Conservation (phyloP, 2,797 vertebrate species). For the Cheirogaleus major region DNA sequence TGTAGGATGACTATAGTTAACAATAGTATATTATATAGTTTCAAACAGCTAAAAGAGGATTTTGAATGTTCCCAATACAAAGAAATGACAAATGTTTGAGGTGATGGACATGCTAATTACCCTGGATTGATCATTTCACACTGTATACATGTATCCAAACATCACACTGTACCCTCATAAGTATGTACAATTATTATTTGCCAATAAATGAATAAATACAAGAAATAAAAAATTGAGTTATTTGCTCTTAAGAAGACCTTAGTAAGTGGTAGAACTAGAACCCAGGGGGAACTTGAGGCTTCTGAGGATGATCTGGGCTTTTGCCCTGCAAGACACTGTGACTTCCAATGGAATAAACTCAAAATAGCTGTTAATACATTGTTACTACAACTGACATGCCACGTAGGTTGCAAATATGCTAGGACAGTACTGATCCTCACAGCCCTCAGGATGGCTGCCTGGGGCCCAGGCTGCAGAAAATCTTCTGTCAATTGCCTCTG, state of each 20-base stretch:
- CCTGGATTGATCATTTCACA: background rate
- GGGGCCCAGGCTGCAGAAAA: background rate
- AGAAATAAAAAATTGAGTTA: background rate
- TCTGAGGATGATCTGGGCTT: constrained; percentile 31
- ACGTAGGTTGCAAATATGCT: constrained; percentile 19
- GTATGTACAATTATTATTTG: background rate
- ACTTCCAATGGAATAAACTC: constrained; percentile 4
- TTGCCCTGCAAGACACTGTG: background rate
- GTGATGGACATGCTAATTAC: background rate
- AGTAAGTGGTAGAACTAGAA: constrained; percentile 39
- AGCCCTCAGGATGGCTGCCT: background rate
- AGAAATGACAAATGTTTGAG: background rate
- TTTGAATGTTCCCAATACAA: background rate
- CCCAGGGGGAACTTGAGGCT: background rate
- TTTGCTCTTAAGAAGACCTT: constrained; percentile 34
- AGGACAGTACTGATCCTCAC: background rate
- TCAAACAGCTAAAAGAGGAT: background rate
- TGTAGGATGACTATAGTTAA: background rate
- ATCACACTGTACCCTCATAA: background rate
- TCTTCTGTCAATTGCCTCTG: constrained; percentile 13
- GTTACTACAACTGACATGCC: constrained; percentile 8
- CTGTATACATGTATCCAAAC: background rate
- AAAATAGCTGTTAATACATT: background rate
- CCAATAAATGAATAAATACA: background rate
- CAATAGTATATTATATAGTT: background rate